Conservation (phyloP, 1,140 invertebrate species). For the Aphelenchoides besseyi region DNA sequence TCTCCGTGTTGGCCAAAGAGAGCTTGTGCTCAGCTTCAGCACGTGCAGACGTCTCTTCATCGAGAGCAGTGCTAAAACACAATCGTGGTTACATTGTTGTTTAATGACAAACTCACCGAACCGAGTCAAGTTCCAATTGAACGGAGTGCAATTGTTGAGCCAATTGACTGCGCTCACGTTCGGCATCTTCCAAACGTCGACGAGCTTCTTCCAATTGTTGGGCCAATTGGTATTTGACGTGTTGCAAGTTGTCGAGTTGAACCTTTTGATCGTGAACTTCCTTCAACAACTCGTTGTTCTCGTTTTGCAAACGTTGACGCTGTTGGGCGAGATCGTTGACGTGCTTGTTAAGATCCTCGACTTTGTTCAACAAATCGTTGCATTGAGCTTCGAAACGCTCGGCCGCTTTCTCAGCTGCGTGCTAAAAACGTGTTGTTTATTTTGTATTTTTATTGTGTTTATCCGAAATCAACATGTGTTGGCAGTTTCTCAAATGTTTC, state of each 20-base stretch:
- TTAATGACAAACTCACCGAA: constrained; percentile 67
- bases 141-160: constrained; percentile 82
- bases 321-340: constrained; percentile 86
- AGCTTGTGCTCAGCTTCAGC: constrained; percentile 89
- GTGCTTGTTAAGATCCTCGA: constrained; percentile 89
- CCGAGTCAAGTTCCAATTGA: constrained; percentile 84
- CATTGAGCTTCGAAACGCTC: constrained; percentile 84
- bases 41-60: constrained; percentile 90
- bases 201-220: constrained; percentile 86
- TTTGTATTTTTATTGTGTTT: not conserved
- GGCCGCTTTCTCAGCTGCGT: constrained; percentile 78
- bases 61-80: constrained; percentile 81
- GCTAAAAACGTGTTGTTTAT: constrained; percentile 44
- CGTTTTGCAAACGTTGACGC: constrained; percentile 65
- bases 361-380: constrained; percentile 82
- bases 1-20: constrained; percentile 83
- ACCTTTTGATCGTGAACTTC: constrained; percentile 79
- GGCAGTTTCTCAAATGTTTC: no score
- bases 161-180: constrained; percentile 79
- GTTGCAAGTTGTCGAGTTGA: constrained; percentile 68
- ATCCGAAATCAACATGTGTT: no score
- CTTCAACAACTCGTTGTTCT: constrained; percentile 91
- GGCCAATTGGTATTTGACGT: constrained; percentile 80
- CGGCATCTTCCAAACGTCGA: constrained; percentile 87
- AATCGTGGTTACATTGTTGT: no score